These are phyloP conservation scores for Xenopus petersii DNA, from an alignment of 2,797 vertebrate species.

Conservation along the genomic window DNA sequence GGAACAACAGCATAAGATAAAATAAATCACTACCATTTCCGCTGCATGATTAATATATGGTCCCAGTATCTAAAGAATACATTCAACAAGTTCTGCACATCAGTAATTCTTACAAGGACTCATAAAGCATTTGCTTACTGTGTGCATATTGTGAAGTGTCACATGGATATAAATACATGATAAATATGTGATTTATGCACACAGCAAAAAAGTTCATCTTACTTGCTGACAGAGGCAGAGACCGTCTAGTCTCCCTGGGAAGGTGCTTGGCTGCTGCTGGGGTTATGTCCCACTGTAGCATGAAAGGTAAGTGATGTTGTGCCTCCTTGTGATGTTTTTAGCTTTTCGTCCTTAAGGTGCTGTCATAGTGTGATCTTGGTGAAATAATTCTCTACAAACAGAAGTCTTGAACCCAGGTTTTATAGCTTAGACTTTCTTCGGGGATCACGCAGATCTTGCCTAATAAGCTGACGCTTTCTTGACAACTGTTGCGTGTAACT, in stretches of 20 bases:
- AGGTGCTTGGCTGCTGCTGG: background rate
- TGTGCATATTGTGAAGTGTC: no score
- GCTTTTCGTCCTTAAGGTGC: conserved; percentile 43
- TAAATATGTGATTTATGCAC: no score
- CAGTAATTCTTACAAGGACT: no score
- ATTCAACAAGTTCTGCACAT: no score
- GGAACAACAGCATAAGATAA: no score
- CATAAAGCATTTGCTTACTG: no score
- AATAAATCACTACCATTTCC: no score
- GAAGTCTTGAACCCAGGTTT: conserved; percentile 79
- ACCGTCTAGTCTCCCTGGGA: background rate
- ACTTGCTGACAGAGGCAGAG: conserved; percentile 9
- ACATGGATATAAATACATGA: no score
- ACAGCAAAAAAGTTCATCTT: conserved; percentile 1
- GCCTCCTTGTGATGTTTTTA: conserved; percentile 28
- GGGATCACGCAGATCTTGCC: conserved; percentile 83
- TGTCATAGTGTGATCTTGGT: conserved; percentile 62
- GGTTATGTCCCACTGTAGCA: conserved; percentile 15
- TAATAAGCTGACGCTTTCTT: conserved; percentile 78
- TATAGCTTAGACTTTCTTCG: conserved; percentile 87
- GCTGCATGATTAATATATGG: no score
- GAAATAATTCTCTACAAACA: conserved; percentile 63
- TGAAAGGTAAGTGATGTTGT: conserved; percentile 8
- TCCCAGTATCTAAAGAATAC: no score
- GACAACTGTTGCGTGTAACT: conserved; percentile 76